Evolutionary conservation across 2,888 invertebrate genomes (phyloP).

Genomic region (Salpingus planirostris): DNA sequence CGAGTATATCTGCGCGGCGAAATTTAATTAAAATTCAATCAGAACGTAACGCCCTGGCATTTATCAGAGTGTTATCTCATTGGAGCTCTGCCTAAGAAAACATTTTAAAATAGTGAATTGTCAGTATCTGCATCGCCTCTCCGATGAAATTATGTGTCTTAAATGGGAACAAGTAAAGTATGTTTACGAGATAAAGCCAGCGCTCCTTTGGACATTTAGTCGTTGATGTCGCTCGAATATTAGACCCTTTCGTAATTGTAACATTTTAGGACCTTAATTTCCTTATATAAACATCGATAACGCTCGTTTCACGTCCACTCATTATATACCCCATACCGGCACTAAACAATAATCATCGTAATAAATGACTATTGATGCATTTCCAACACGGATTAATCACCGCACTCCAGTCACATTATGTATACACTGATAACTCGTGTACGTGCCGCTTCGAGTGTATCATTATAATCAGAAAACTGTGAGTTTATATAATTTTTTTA

Average conservation of each 20-base stretch:
- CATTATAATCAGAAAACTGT: too few species aligned
- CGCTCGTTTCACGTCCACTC: too few species aligned
- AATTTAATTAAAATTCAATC: conserved; percentile 46
- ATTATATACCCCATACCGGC: too few species aligned
- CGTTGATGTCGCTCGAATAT: conserved; percentile 30
- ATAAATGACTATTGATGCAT: too few species aligned
- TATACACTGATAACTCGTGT: too few species aligned
- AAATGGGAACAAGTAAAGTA: conserved; percentile 31
- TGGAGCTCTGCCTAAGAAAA: conserved; percentile 40
- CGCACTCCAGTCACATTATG: too few species aligned
- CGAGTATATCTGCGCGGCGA: conserved; percentile 35
- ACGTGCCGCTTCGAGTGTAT: too few species aligned
- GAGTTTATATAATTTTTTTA: too few species aligned
- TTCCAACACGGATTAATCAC: too few species aligned
- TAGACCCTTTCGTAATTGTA: conserved; percentile 21
- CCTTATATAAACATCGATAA: conserved; percentile 22
- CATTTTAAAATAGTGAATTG: conserved; percentile 43
- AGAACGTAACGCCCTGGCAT: conserved; percentile 38
- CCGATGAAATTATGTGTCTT: conserved; percentile 34
- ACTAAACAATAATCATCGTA: too few species aligned
- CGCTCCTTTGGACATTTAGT: conserved; percentile 25
- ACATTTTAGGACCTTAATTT: conserved; percentile 35
- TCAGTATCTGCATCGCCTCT: conserved; percentile 32
- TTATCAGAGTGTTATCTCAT: conserved; percentile 41
- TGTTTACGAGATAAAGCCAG: conserved; percentile 35